Evolutionary conservation across 2,797 vertebrate genomes (phyloP), one percentile per base, ranked within the genome.

Genomic region (Halcyon chelicuti): DNA sequence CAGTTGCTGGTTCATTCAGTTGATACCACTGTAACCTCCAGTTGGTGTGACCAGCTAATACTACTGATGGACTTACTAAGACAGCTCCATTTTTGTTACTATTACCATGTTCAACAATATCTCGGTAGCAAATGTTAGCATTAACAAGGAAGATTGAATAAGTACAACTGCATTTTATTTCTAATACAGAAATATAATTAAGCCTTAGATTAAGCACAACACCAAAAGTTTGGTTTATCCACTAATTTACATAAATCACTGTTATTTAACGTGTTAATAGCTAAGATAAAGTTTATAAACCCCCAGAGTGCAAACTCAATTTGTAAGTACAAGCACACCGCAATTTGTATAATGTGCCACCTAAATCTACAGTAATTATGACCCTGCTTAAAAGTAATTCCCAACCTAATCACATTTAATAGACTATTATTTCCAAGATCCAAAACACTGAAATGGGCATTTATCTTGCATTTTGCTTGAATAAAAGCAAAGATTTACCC

Each of bases 261-360:
- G 67, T 90, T 92, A 96, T 91, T 96, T 94, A 92, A 89, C 68
- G 65, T 92, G 83, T 96, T 97, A 96, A 94, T 81, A 94, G 87
- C 85, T 58, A 93, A 94, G 84, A 95, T 82, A 94, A 96, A 96
- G 92, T 96, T 95, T 93, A 94, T 96, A 95, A 97, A 77, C 47
- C 94, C 95, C 94, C 37, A 79, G 94, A 95, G 96, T 91, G 95
- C 87, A 94, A 95, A 96, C 86, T 79, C 44, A 70, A 84, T 96
- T 96, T 91, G 86, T 96, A 96, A 96, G 97, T 96, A 96, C 17
- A 52, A 96, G 85, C 93, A 90, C 60, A 80, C 54, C 94, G 86
- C 67, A 88, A 93, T 94, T 96, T 96, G 92, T 95, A 83, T 68
- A 76, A 93, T 72, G 39, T 77, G 78, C 90, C 94, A 94, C 95